These are phyloP conservation scores for Drosophila paulistorum DNA, from an alignment of 1,140 invertebrate genomes.

Conservation along the genomic window DNA sequence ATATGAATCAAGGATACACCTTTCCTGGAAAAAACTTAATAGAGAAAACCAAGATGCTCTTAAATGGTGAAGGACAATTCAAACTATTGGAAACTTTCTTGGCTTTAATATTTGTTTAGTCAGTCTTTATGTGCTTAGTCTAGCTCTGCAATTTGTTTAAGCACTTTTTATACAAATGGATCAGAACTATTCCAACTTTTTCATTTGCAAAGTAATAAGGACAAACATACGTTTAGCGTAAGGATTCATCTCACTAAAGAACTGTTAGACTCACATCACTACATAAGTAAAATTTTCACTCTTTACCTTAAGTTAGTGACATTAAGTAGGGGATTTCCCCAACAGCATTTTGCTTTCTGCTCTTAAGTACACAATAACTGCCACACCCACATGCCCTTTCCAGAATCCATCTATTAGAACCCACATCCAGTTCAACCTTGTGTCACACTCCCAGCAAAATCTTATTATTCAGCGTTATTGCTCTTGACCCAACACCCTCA, in stretches of 20 bases:
- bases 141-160: too few species aligned
- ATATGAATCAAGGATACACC: too few species aligned
- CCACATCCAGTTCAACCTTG: not conserved
- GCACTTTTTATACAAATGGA: too few species aligned
- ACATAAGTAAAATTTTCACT: constrained; percentile 3
- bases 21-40: too few species aligned
- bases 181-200: too few species aligned
- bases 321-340: constrained; percentile 18
- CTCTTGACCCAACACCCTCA: constrained; percentile 53
- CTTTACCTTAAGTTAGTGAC: constrained; percentile 15
- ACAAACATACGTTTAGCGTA: too few species aligned
- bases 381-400: constrained; percentile 13
- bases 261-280: not conserved
- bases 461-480: constrained; percentile 64
- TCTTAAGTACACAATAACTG: constrained; percentile 22
- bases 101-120: too few species aligned
- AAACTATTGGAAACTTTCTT: too few species aligned
- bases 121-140: too few species aligned
- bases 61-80: too few species aligned
- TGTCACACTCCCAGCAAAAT: constrained; percentile 36
- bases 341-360: constrained; percentile 7
- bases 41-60: too few species aligned
- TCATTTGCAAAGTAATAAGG: too few species aligned
- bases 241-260: not conserved
- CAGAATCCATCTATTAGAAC: constrained; percentile 11